Base-by-base conservation (phyloP, 1,140 invertebrate genomes). In the Marisa cornuarietis region DNA sequence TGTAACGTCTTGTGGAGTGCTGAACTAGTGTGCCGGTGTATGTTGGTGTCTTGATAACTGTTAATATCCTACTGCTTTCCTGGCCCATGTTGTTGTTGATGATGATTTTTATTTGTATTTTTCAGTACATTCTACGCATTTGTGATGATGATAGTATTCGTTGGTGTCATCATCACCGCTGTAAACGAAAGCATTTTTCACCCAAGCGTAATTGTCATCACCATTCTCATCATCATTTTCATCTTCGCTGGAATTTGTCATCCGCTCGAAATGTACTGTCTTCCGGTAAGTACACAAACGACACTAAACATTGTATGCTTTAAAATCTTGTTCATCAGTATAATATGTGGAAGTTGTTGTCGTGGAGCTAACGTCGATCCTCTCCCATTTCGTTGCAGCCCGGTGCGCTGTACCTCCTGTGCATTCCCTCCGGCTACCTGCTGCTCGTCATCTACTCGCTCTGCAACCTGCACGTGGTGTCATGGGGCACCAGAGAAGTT, bases 181-280 rank as follows among this genome's bases (percentile, higher is more conserved):
- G 84, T 81, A 0, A 62, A 78, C 13, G 81, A 83, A 62, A 83
- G 81, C 76, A 78, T 85, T 31, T 81, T 87, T 68, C 84, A 89
- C 74, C 85, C 88, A 11, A 85, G 86, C 79, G 86, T 88, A 20
- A 79, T 90, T n/a, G 86, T 91, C 78, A 77, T 90, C 6, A 54
- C 83, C 6, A 71, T 83, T 16, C 71, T 90, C n/a, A 82, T 86
- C 51, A n/a, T 83, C 20, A 84, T 89, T 8, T 90, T 90, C 78
- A 20, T 88, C 49, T 75, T 90, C 26, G 81, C 89, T 6, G 90
- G 83, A 9, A 5, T 88, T 10, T 81, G 89, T n/a, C 90, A 91
- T 82, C 88, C 87, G 0, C 76, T 88, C 68, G 80, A 77, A 58
- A 93, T 99, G 58, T 92, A 99, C 11, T 97, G 96, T 71, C 98